Evolutionary conservation across 2,797 vertebrate genomes (phyloP), one percentile per base, ranked within the genome.

Genomic region (Cottoperca gobio): DNA sequence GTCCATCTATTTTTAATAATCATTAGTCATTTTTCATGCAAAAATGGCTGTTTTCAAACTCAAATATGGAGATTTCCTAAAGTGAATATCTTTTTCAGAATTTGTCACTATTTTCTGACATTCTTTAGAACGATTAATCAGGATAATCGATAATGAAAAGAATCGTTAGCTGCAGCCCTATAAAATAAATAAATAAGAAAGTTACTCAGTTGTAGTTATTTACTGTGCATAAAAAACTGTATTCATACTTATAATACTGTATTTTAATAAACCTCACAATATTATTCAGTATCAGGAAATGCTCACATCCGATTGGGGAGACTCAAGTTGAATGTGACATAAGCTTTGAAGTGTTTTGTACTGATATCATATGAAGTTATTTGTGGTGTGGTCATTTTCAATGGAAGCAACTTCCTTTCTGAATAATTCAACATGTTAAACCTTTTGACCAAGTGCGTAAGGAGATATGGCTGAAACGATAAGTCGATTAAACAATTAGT

Each of bases 261-360:
- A 52, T 66, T 39, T 40, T 21, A n/a, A 52, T 63, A 19, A 67
- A 60, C 24, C 45, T 63, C 14, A 16, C 45, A 3, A 26, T 31
- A 8, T 46, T 16, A 39, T 35, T 76, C n/a, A 52, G 31, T 35
- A 28, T 49, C 14, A 60, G 17, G 2, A 60, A 57, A 60, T 63
- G 48, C 9, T 57, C 23, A 33, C 37, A 65, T 70, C 40, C 73
- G 60, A 74, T 54, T 49, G 58, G n/a, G 28, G 26, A 64, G 24
- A 49, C 26, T 8, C 9, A 17, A 6, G 2, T 26, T 57, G 66
- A 60, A 76, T 24, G 58, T 46, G 65, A 61, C 37, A 13, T 24
- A 43, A 46, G 54, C 37, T 17, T 53, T 61, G 8, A 63, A 21
- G 5, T 26, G 31, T 46, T 33, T 39, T 59, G 17, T 31, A 11